Evolutionary conservation across 2,888 invertebrate species (phyloP).

Genomic region (Malthinus flaveolus): DNA sequence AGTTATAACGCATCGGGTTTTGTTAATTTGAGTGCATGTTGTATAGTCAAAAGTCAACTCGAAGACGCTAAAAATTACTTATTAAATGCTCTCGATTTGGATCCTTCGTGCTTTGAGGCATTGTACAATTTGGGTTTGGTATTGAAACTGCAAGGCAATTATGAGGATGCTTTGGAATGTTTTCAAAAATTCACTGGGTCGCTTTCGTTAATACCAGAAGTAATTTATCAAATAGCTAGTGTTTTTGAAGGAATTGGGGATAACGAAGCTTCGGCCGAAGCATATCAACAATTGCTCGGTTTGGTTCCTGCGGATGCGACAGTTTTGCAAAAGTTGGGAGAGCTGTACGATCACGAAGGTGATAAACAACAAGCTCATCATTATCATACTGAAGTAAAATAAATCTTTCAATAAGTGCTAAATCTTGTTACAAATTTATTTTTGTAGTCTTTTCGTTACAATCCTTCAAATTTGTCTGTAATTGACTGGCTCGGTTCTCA

Average conservation of each 20-base stretch:
- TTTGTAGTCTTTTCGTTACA: slow-evolving; percentile 69
- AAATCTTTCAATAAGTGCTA: neutral
- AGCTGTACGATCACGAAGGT: slow-evolving; percentile 85
- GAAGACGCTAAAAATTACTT: slow-evolving; percentile 74
- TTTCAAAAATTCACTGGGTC: slow-evolving; percentile 72
- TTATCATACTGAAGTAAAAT: slow-evolving; percentile 74
- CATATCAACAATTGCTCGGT: slow-evolving; percentile 76
- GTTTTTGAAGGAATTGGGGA: slow-evolving; percentile 72
- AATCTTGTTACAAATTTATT: neutral
- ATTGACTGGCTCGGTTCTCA: slow-evolving; percentile 90
- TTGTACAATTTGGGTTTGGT: slow-evolving; percentile 80
- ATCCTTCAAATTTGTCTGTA: slow-evolving; percentile 73
- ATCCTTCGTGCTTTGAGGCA: slow-evolving; percentile 82
- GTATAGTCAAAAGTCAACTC: slow-evolving; percentile 68
- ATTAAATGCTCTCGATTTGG: slow-evolving; percentile 75
- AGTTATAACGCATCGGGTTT: slow-evolving; percentile 79
- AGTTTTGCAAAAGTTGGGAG: slow-evolving; percentile 85
- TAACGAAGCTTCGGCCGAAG: slow-evolving; percentile 65
- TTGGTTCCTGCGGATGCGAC: slow-evolving; percentile 88
- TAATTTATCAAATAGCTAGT: slow-evolving; percentile 75
- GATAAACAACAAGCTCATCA: slow-evolving; percentile 90
- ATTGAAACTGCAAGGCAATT: slow-evolving; percentile 69
- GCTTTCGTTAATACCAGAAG: slow-evolving; percentile 61
- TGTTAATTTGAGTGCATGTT: slow-evolving; percentile 84
- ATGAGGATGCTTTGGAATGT: slow-evolving; percentile 75